These are phyloP conservation scores for Smutsia temminckii DNA, from an alignment of 2,797 vertebrate species.

Conservation along the genomic window DNA sequence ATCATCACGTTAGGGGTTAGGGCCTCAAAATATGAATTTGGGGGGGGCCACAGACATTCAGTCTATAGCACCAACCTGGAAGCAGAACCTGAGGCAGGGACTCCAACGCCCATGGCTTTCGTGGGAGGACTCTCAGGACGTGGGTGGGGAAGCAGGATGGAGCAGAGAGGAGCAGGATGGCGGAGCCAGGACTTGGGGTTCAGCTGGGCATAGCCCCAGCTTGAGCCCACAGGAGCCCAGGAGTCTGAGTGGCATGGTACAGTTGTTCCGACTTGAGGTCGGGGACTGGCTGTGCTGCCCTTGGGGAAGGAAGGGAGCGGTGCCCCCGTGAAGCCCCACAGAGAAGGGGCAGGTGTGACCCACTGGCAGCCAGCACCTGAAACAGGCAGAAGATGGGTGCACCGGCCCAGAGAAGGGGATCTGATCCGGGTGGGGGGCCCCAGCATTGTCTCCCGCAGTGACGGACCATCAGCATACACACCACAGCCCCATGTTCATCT, in stretches of 20 bases:
- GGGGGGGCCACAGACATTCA: not conserved
- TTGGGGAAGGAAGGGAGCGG: not conserved
- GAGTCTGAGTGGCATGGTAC: rapidly evolving
- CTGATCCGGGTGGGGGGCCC: not conserved
- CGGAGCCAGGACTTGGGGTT: not conserved
- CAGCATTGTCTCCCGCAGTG: not conserved
- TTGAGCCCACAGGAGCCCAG: not conserved
- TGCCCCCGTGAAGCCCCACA: not conserved
- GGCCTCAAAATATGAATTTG: not conserved
- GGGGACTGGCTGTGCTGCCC: not conserved
- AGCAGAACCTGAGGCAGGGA: not conserved
- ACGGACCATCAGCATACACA: not conserved
- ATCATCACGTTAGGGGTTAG: not conserved
- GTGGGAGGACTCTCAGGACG: not conserved
- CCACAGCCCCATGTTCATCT: not conserved
- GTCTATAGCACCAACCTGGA: not conserved
- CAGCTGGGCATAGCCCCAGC: not conserved
- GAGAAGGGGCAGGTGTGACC: not conserved
- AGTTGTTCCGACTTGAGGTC: not conserved
- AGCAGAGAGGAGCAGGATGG: not conserved
- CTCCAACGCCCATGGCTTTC: not conserved
- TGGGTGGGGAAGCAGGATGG: not conserved
- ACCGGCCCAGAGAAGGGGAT: not conserved
- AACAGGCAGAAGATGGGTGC: not conserved
- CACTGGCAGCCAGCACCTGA: not conserved